Conservation (phyloP, 1,140 invertebrate species). For the Branchinecta lindahli region DNA sequence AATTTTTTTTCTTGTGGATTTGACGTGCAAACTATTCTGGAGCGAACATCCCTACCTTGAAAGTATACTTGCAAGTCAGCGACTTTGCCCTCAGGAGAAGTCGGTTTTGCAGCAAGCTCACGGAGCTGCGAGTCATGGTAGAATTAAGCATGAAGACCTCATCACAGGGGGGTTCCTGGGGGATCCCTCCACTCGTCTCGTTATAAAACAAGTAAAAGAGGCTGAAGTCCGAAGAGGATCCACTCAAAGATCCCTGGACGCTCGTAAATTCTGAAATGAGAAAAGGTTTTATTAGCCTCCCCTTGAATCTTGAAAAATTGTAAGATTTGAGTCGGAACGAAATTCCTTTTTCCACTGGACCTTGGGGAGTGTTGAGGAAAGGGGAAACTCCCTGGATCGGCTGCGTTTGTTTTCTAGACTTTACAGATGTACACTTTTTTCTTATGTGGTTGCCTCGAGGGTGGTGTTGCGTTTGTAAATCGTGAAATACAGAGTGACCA, state of each 20-base stretch:
- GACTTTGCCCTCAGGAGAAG: background rate
- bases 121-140: background rate
- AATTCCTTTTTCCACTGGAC: too few relatives aligned
- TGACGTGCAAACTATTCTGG: too few relatives aligned
- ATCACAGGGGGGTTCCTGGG: background rate
- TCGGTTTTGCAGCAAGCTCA: background rate
- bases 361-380: too few relatives aligned
- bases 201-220: conserved; percentile 4
- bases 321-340: too few relatives aligned
- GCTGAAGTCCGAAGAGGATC: background rate
- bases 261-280: background rate
- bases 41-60: background rate
- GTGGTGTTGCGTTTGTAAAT: too few relatives aligned
- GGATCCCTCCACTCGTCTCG: background rate
- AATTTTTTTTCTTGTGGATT: too few relatives aligned
- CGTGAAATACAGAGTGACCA: too few relatives aligned
- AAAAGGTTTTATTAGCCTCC: background rate
- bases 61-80: background rate
- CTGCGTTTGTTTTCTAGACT: too few relatives aligned
- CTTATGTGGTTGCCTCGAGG: too few relatives aligned
- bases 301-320: too few relatives aligned
- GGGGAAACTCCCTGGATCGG: too few relatives aligned
- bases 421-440: too few relatives aligned
- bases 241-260: background rate
- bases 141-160: background rate